These are phyloP conservation scores for Branchinecta lynchi DNA, from an alignment of 1,140 invertebrate species.

Conservation along the genomic window DNA sequence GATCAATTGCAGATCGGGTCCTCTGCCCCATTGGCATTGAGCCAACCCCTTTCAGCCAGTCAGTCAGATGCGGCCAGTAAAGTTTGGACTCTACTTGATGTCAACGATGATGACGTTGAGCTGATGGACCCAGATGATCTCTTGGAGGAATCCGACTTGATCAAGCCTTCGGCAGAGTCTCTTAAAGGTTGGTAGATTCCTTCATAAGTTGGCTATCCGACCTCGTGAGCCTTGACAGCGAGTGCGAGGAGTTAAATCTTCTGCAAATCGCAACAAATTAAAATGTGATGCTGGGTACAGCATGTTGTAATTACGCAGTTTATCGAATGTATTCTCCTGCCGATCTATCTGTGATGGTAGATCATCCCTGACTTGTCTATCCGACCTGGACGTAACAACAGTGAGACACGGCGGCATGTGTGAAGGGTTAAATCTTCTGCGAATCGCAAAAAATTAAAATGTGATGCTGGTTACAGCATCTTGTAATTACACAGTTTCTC, in stretches of 20 bases:
- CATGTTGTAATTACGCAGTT: too few relatives aligned
- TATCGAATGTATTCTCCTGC: too few relatives aligned
- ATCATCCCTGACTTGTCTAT: slow-evolving; percentile 4
- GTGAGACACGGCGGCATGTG: neutral
- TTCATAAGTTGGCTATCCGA: slow-evolving; percentile 9
- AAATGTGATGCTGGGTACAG: too few relatives aligned
- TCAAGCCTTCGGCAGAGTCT: slow-evolving; percentile 61
- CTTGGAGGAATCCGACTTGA: slow-evolving; percentile 72
- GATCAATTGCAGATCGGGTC: neutral
- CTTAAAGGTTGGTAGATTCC: slow-evolving; percentile 47
- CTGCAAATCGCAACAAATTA: too few relatives aligned
- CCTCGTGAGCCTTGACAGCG: neutral
- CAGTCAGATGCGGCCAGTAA: slow-evolving; percentile 11
- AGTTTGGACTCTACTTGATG: slow-evolving; percentile 50
- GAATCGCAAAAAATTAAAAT: too few relatives aligned
- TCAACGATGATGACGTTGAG: slow-evolving; percentile 52
- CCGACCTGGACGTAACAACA: too few relatives aligned
- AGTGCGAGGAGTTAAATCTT: neutral
- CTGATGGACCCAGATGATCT: slow-evolving; percentile 73
- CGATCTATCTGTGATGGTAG: too few relatives aligned
- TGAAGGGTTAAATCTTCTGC: neutral
- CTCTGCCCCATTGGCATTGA: neutral
- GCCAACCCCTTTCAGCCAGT: slow-evolving; percentile 20
- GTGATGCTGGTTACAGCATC: too few relatives aligned
- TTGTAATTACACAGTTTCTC: too few relatives aligned